Evolutionary conservation across 1,140 invertebrate genomes (phyloP), one percentile per base, ranked within the genome.

Genomic region (Drosophila simulans): DNA sequence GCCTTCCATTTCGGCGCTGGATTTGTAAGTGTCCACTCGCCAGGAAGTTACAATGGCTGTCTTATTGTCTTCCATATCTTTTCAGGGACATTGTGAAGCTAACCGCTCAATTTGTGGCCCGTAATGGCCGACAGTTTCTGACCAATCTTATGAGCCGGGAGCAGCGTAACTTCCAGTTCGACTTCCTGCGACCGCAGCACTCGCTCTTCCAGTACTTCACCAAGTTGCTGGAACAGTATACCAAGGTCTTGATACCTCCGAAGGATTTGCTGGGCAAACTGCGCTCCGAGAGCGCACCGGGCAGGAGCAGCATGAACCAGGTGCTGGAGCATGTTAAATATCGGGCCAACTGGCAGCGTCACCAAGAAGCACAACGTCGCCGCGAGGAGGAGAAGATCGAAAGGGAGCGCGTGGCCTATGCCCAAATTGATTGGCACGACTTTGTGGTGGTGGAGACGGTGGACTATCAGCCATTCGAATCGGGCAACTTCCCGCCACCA

Each of bases 371-470:
- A 13, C 97, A 99, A 88, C 96, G 95, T 55, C 95, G 97, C 1
- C 96, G 97, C 69, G 98, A 99, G 92, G 98, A 99, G 92, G 98
- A 99, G 83, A 97, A 97, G 84, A 94, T 97, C 15, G 99, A 99
- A 92, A 95, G 97, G 40, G 99, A 99, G 93, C 94, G 98, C 93
- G 95, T 99, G 35, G 98, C 98, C 0, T 99, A 99, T 92, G 97
- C 98, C 3, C 97, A 98, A 86, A 99, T 99, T 77, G 99, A 99
- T 92, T 99, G 99, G 99, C 99, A 99, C 92, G 98, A 99, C 93
- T 99, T 99, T 94, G 98, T 99, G 2, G 98, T 99, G 0, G 99
- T 99, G 0, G 99, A 99, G 93, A 99, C 98, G 0, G 98, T 99
- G 0, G 99, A 99, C 92, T 99, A 99, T 93, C 98, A 99, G 78